A percentile compares a stretch with the other conserved stretches of the same genome.
Conservation (phyloP, 1,140 invertebrate genomes). For the Euura lappo region DNA sequence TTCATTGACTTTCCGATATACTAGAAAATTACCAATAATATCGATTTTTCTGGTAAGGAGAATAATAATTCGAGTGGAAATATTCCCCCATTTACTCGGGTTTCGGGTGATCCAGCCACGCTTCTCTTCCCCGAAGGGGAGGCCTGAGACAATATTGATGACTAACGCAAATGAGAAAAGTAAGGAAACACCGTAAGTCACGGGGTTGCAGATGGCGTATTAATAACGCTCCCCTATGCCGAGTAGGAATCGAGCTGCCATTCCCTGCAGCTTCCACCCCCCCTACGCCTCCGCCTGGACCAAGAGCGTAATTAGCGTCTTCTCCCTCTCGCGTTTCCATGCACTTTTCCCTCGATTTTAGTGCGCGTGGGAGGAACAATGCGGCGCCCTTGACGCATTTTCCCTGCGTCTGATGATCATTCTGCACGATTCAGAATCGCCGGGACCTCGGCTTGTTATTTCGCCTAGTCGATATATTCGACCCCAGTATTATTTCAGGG, state of each 20-base stretch:
- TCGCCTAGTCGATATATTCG: no score
- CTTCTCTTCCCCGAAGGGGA: not conserved
- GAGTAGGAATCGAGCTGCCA: not conserved
- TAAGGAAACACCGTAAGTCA: not conserved
- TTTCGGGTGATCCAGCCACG: no score
- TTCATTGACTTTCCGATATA: no score
- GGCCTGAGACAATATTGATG: constrained; percentile 2
- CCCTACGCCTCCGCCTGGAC: not conserved
- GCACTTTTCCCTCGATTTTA: not conserved
- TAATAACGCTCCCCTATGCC: not conserved
- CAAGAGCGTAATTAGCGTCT: not conserved
- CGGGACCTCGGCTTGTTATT: no score
- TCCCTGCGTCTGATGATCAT: no score
- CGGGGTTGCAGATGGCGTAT: constrained; percentile 1
- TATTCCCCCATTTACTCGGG: no score
- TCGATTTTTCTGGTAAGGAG: no score
- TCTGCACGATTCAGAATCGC: no score
- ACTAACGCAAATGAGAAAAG: constrained; percentile 2
- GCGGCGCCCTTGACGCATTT: not conserved
- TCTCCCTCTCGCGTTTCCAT: not conserved
- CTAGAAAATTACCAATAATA: no score
- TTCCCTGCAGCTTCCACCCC: not conserved
- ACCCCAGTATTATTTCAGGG: not conserved
- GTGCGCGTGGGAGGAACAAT: not conserved
- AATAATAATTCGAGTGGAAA: no score